Conservation (phyloP, 1,140 invertebrate species). For the Heliconius hewitsoni region DNA sequence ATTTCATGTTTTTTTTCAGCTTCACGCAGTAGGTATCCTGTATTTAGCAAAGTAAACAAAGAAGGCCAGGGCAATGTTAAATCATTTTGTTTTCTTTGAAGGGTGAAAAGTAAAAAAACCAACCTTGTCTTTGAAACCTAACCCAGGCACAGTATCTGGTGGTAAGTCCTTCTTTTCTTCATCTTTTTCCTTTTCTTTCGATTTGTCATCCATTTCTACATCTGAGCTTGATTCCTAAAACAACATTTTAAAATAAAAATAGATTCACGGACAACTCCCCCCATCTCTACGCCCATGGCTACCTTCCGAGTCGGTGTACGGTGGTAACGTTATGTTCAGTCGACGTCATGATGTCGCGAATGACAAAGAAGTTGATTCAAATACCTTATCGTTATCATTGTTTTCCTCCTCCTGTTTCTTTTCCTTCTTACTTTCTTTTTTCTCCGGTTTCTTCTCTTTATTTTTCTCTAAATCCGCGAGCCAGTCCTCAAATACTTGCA, state of each 20-base stretch:
- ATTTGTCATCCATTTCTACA: conserved; percentile 73
- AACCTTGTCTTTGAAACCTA: conserved; percentile 85
- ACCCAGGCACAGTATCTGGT: conserved; percentile 82
- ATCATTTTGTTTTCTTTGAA: background rate
- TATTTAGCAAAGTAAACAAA: background rate
- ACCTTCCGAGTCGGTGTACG: too few species aligned
- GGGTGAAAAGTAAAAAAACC: background rate
- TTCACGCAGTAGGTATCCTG: background rate
- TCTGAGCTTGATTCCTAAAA: conserved; percentile 61
- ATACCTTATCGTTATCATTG: conserved; percentile 44
- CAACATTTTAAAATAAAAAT: background rate
- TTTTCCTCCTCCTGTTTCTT: conserved; percentile 54
- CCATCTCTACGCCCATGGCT: too few species aligned
- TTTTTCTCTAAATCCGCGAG: conserved; percentile 78
- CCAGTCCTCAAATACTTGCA: conserved; percentile 85
- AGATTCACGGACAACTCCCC: too few species aligned
- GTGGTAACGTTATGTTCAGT: too few species aligned
- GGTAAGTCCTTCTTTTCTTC: conserved; percentile 63
- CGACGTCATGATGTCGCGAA: too few species aligned
- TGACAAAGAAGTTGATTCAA: background rate
- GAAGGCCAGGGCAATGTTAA: background rate
- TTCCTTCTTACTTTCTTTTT: conserved; percentile 64
- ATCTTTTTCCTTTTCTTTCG: conserved; percentile 49
- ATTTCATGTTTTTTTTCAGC: background rate
- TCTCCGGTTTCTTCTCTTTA: conserved; percentile 68